Evolutionary conservation across 2,888 invertebrate species (phyloP), one percentile per base, ranked within the genome.

Genomic region (Lasioglossum leucozonium): DNA sequence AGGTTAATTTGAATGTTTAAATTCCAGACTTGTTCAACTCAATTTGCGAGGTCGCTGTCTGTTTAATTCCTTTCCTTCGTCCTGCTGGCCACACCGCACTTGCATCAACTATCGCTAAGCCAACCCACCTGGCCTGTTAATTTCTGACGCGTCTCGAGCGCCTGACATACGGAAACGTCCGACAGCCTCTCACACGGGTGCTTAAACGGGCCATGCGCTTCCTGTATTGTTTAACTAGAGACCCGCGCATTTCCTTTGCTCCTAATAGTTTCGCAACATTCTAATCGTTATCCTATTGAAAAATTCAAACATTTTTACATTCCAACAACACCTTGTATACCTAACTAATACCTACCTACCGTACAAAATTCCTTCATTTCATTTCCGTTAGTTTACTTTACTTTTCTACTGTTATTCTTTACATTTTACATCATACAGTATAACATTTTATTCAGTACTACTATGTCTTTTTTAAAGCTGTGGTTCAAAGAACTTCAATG

Each of bases 1-100:
- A 91, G 92, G 93, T 93, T 94, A 94, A 94, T 94, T 94, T 93
- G 92, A 94, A 94, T 94, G 93, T 93, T 94, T 93, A 93, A 94
- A 94, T 94, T 94, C 94, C 88, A 85, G 85, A 85, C 84, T 87
- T 90, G 92, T 92, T 92, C 93, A 93, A 94, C 94, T 94, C 93
- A 93, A 94, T 94, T 94, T 94, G 92, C 91, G 88, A 92, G 91
- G 92, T 91, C 91, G 87, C 91, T 87, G 90, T 91, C 92, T 91
- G 91, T 92, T 93, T 93, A 92, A 93, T 92, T 93, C 90, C 91
- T 91, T 91, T 90, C 88, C 88, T 88, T 77, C 80, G 76, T 85
- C 81, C 67, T 47, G 62, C 78, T 71, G 65, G 77, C 85, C 76
- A 82, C 51, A 67, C 69, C 62, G 37, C 69, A 73, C 79, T 47